phyloP scores from a whole-genome alignment of 2,113 vertebrate genomes.

The Sinocyclocheilus anophthalmus region DNA sequence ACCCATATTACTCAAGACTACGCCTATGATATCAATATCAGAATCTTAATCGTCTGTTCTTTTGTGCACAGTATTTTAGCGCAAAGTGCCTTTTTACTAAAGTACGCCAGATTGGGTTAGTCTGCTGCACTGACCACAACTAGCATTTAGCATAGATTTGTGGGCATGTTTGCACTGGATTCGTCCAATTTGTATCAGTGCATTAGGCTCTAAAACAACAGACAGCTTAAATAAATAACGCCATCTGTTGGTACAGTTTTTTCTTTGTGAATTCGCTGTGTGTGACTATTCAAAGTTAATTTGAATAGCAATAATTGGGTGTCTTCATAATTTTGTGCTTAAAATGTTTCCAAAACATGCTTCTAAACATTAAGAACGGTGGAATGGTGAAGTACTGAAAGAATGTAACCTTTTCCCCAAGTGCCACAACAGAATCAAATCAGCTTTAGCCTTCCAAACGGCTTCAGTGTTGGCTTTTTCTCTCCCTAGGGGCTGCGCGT shows the following conservation, averaged over 20 bases:
- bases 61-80: neutral
- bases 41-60: neutral
- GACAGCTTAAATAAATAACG: slow-evolving; percentile 34
- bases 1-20: neutral
- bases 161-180: neutral
- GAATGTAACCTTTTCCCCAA: slow-evolving; percentile 34
- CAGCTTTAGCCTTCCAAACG: slow-evolving; percentile 45
- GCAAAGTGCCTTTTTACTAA: no score
- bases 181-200: neutral
- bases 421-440: slow-evolving; percentile 31
- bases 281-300: neutral
- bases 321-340: neutral
- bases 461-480: slow-evolving; percentile 39
- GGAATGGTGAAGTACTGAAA: slow-evolving; percentile 39
- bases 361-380: neutral
- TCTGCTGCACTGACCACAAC: neutral
- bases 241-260: neutral
- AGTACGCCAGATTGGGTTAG: neutral
- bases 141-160: neutral
- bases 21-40: neutral
- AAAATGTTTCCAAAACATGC: neutral
- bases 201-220: neutral
- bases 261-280: neutral
- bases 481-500: slow-evolving; percentile 48
- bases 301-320: neutral